phyloP scores from a whole-genome alignment of 2,797 vertebrate genomes.

The Hirundo rustica region DNA sequence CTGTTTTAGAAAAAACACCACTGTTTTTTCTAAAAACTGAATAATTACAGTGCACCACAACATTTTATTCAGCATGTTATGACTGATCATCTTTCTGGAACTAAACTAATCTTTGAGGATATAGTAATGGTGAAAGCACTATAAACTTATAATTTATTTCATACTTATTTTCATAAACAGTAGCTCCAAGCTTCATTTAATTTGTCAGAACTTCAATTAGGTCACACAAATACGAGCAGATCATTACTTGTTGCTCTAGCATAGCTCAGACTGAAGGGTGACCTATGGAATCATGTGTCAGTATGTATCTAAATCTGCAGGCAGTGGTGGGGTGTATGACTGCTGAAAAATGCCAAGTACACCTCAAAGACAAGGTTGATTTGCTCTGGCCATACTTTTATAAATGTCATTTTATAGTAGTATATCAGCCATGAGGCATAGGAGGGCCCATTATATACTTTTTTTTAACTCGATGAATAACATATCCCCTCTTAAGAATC shows the following conservation, averaged over 20 bases:
- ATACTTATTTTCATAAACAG: not conserved
- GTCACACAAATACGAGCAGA: not conserved
- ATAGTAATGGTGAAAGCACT: not conserved
- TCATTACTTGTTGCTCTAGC: not conserved
- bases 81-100: not conserved
- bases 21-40: not conserved
- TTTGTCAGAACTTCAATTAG: not conserved
- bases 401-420: not conserved
- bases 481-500: not conserved
- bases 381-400: not conserved
- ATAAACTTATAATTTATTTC: not conserved
- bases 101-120: not conserved
- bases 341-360: not conserved
- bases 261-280: not conserved
- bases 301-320: not conserved
- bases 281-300: not conserved
- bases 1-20: not conserved
- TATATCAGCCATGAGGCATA: not conserved
- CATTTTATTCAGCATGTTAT: not conserved
- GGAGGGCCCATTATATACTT: not conserved
- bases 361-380: not conserved
- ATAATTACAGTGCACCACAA: not conserved
- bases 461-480: not conserved
- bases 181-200: not conserved
- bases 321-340: not conserved